Evolutionary conservation across 2,797 vertebrate genomes (phyloP).

Genomic region (Merluccius polli): DNA sequence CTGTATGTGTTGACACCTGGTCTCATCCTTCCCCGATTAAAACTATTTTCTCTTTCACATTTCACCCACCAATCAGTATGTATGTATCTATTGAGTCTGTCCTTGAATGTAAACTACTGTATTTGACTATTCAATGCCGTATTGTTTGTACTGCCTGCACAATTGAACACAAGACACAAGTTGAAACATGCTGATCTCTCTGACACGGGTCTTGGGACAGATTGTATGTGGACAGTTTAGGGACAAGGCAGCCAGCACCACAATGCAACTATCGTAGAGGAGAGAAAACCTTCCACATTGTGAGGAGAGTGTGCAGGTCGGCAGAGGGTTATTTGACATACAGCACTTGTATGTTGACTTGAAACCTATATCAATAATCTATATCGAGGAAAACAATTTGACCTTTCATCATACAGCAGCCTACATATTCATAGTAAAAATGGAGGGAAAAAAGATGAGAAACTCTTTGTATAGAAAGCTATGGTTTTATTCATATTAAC

Average conservation of each 20-base stretch:
- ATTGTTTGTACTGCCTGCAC: no score
- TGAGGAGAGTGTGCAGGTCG: background rate
- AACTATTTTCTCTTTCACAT: no score
- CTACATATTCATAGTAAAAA: background rate
- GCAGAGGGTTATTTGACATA: background rate
- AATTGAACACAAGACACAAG: no score
- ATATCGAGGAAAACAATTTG: background rate
- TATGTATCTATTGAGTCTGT: no score
- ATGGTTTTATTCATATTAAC: slow-evolving; percentile 53
- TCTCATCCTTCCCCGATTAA: no score
- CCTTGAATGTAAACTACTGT: no score
- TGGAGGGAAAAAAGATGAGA: background rate
- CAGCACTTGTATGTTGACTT: background rate
- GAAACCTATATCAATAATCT: no score
- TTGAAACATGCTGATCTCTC: no score
- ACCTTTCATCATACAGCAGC: background rate
- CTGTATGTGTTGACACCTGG: no score
- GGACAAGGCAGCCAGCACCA: background rate
- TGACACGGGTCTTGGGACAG: no score
- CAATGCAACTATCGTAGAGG: background rate
- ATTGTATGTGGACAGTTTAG: background rate
- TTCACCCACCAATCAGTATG: no score
- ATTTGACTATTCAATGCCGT: no score
- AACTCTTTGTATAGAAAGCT: slow-evolving; percentile 18
- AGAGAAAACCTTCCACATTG: background rate